Conservation (phyloP, 2,113 vertebrate genomes). For the Heterotilapia buettikoferi region DNA sequence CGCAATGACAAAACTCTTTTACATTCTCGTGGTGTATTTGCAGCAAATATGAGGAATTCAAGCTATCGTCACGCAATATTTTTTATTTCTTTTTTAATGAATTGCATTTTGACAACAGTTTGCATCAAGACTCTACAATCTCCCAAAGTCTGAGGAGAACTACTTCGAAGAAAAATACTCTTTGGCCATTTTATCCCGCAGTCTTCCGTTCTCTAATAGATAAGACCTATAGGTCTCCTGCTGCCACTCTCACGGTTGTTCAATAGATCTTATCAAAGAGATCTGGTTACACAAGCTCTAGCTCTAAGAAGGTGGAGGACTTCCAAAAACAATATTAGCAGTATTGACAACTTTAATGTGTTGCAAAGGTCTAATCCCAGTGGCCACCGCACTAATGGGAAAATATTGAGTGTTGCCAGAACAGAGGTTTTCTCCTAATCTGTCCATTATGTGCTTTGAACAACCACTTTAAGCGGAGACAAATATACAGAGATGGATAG, state of each 20-base stretch:
- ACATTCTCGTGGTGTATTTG: neutral
- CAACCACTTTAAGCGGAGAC: slow-evolving; percentile 51
- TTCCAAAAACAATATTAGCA: slow-evolving; percentile 70
- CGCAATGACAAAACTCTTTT: neutral
- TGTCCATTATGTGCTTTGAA: slow-evolving; percentile 61
- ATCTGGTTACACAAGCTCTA: slow-evolving; percentile 59
- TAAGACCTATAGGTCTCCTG: slow-evolving; percentile 18
- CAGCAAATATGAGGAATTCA: neutral
- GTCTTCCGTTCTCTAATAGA: slow-evolving; percentile 9
- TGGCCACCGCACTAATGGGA: slow-evolving; percentile 67
- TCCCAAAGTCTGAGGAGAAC: neutral
- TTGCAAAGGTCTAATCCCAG: slow-evolving; percentile 71
- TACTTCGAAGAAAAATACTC: neutral
- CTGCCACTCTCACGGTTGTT: slow-evolving; percentile 37
- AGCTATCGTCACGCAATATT: neutral
- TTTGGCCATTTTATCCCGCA: neutral
- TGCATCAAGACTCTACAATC: neutral
- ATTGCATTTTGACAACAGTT: neutral
- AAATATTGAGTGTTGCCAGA: slow-evolving; percentile 75
- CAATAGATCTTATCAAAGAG: slow-evolving; percentile 56
- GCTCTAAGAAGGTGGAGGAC: slow-evolving; percentile 55
- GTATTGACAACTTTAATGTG: slow-evolving; percentile 74
- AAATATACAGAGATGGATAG: slow-evolving; percentile 44
- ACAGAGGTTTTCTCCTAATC: slow-evolving; percentile 65
- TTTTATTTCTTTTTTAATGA: neutral